Percentiles rank a stretch among this genome's conserved stretches.
phyloP scores from a whole-genome alignment of 1,140 invertebrate species.

The Pemphigus obesinymphae region DNA sequence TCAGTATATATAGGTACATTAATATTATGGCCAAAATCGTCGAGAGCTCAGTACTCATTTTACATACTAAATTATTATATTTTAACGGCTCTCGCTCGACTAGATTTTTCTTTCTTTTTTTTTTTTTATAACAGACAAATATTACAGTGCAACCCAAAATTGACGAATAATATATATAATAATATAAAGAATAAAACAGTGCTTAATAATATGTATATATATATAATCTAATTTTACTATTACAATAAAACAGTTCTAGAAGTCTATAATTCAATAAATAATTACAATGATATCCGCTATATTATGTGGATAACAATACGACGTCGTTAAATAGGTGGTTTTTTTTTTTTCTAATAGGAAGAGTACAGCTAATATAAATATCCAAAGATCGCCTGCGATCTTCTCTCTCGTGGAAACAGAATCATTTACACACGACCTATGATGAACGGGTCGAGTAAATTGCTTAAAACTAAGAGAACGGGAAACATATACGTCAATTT shows the following conservation, averaged over 20 bases:
- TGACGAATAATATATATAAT: slow-evolving; percentile 20
- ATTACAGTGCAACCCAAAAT: slow-evolving; percentile 30
- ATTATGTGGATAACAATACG: neutral
- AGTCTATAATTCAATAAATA: slow-evolving; percentile 41
- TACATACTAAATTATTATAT: neutral
- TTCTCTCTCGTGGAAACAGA: neutral
- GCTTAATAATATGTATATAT: slow-evolving; percentile 14
- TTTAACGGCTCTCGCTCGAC: neutral
- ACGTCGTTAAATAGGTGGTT: too few relatives aligned
- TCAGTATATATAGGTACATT: neutral
- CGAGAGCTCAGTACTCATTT: neutral
- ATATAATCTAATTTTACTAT: neutral
- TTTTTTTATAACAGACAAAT: neutral
- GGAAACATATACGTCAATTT: too few relatives aligned
- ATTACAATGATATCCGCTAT: neutral
- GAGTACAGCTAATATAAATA: too few relatives aligned
- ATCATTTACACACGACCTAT: too few relatives aligned
- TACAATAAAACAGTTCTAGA: slow-evolving; percentile 35
- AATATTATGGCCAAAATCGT: slow-evolving; percentile 18
- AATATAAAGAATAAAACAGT: slow-evolving; percentile 25
- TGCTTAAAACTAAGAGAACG: neutral
- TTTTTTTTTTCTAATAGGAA: too few relatives aligned
- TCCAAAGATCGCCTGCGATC: neutral
- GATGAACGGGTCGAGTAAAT: neutral
- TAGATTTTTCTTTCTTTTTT: neutral